Percentiles rank a stretch among this genome's conserved stretches.
phyloP scores from a whole-genome alignment of 2,113 vertebrate genomes.

The Phoenicopterus ruber region DNA sequence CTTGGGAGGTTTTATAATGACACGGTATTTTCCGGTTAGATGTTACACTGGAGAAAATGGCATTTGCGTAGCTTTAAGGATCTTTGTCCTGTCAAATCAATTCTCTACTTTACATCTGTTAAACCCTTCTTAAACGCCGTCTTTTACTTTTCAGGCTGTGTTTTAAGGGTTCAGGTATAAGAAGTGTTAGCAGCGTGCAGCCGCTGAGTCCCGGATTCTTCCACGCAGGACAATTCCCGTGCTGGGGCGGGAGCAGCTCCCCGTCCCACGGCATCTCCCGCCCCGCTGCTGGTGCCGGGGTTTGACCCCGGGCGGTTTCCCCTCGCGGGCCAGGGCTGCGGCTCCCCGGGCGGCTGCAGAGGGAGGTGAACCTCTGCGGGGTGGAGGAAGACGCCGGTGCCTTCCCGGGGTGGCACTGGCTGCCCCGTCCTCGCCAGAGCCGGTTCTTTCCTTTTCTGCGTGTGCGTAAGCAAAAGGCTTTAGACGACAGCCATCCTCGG shows the following conservation, averaged over 20 bases:
- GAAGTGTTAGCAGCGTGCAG: background rate
- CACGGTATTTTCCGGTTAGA: fast-evolving
- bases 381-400: background rate
- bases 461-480: background rate
- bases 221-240: fast-evolving
- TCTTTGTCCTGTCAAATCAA: background rate
- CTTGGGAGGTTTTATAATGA: background rate
- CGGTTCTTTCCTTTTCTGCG: background rate
- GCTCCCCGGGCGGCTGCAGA: background rate
- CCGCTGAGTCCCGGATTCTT: no score
- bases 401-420: background rate
- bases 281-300: background rate
- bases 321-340: background rate
- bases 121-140: background rate
- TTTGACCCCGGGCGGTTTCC: no score
- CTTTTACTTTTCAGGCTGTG: background rate
- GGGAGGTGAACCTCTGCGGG: background rate
- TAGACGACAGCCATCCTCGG: background rate
- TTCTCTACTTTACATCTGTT: background rate
- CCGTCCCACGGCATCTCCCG: fast-evolving
- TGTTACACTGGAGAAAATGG: background rate
- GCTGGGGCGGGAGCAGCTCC: background rate
- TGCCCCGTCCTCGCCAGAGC: background rate
- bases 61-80: background rate
- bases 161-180: background rate